Evolutionary conservation across 2,797 vertebrate genomes (phyloP), one percentile per base, ranked within the genome.

Genomic region (Apogon hyalosoma): DNA sequence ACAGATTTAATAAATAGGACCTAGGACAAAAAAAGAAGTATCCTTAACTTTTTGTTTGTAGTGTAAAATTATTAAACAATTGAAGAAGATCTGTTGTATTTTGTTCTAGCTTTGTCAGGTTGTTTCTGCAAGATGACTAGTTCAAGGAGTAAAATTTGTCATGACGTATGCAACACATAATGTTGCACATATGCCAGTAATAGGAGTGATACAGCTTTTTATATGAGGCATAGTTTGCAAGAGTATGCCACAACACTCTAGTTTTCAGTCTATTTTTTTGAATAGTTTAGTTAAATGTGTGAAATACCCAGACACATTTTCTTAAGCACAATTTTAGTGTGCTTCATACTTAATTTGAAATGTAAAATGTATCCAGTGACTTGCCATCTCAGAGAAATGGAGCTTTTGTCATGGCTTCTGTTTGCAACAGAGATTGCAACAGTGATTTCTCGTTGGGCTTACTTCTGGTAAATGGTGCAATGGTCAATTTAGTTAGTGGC

Each of bases 361-460:
- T 28, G 24, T 28, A 28, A 28, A 28, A 28, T 28, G 24, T 28
- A 21, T 21, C 19, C 19, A 21, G 19, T 21, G 19, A 21, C 19
- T 21, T 21, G 19, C 19, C 19, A 21, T 21, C 19, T 21, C 19
- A 21, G 19, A 21, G 19, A 21, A 21, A 21, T 21, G 5, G 24
- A 28, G 24, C 24, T 28, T 28, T 28, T 28, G 4, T 28, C 24
- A 21, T 21, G 19, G 19, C 19, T 21, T 21, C 19, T 21, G 19
- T 21, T 21, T 21, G 19, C 19, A 28, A 6, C 24, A 28, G 24
- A 28, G 24, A 6, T 28, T 28, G 24, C 24, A 28, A 28, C 24
- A 28, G 72, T 76, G 73, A 78, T n/a, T 54, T 55, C 18, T 69
- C 24, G 45, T 55, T 41, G 53, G 48, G 6, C 6, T 12, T 19